Evolutionary conservation across 2,113 vertebrate genomes (phyloP), one percentile per base, ranked within the genome.

Genomic region (Stegastes partitus): DNA sequence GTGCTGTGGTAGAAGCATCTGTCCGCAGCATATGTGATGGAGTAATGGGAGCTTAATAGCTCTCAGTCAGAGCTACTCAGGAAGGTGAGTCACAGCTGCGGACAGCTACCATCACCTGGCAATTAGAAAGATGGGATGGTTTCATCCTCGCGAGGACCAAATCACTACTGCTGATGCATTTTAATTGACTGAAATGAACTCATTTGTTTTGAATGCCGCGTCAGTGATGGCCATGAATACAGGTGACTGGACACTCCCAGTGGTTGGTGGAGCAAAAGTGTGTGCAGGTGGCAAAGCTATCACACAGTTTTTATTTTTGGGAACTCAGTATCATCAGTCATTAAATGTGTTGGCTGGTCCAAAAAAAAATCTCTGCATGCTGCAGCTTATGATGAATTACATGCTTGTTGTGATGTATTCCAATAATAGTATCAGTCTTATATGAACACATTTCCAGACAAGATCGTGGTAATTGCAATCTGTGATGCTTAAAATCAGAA

Each of bases 11-110:
- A 22, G 81, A 70, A 83, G 83, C 87, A 87, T 85, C 83, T 87
- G 83, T 82, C 62, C 67, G 26, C 18, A 1, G 45, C 49, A 72
- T 74, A 70, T 84, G 77, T 50, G 74, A 89, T 64, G 72, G 57
- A 68, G 72, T 83, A 90, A 89, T 84, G 45, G 80, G 64, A 85
- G 63, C 79, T 71, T 88, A 82, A 91, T 84, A 42, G 83, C 85
- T 81, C 64, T 81, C 72, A 74, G 21, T 82, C 57, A 11, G 79
- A 45, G 73, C 80, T 73, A 53, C 75, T 67, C 68, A 76, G 65
- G 70, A 69, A 70, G 64, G 74, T 79, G 88, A 87, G 68, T 85
- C 74, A 79, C 75, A 79, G 79, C 74, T 85, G 74, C 71, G 61
- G 75, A 90, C 73, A 66, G 69, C 77, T 66, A 74, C 62, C 71